Percentiles rank a stretch among this genome's conserved stretches.
phyloP scores from a whole-genome alignment of 1,140 invertebrate species.

The Brachionus angularis region DNA sequence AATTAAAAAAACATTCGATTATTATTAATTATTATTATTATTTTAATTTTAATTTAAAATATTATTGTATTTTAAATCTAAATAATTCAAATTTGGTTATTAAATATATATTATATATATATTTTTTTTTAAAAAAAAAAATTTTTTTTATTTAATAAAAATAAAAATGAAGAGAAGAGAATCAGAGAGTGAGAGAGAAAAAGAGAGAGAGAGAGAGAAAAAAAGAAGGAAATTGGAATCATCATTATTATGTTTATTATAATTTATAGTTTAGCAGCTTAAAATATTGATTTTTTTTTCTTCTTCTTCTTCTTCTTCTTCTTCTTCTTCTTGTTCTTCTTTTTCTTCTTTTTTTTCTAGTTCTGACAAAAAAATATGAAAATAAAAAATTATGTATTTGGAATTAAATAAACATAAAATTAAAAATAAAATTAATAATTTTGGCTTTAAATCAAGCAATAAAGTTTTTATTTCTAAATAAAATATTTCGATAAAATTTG shows the following conservation, averaged over 20 bases:
- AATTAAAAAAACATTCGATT: too few relatives aligned
- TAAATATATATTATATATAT: too few relatives aligned
- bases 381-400: not conserved
- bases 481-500: too few relatives aligned
- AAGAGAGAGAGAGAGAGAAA: constrained; percentile 11
- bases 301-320: not conserved
- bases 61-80: too few relatives aligned
- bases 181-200: constrained; percentile 13
- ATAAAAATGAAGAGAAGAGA: too few relatives aligned
- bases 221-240: constrained; percentile 40
- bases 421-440: too few relatives aligned
- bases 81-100: too few relatives aligned
- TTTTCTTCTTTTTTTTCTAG: not conserved
- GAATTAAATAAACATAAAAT: too few relatives aligned
- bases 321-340: not conserved
- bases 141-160: not conserved
- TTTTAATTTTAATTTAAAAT: too few relatives aligned
- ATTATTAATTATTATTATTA: too few relatives aligned
- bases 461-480: too few relatives aligned
- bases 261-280: not conserved
- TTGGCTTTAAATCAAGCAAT: too few relatives aligned
- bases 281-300: constrained; percentile 13
- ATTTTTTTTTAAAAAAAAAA: not conserved
- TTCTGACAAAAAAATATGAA: not conserved
- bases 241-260: constrained; percentile 38